Evolutionary conservation across 2,113 vertebrate species (phyloP).

Genomic region (Otolemur garnettii): DNA sequence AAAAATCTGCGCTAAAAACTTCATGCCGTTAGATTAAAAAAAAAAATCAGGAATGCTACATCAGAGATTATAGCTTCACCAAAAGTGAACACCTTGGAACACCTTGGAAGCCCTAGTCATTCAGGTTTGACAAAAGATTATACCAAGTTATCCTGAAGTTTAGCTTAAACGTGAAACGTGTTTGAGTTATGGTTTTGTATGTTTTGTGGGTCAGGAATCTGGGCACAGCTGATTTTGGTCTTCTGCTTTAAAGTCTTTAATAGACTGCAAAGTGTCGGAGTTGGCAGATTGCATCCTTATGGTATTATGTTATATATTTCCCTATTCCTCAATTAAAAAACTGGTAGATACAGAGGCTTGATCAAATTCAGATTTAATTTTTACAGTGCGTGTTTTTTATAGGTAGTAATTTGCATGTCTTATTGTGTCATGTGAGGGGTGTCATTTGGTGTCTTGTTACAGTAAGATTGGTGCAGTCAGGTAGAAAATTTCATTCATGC

Average conservation of each 20-base stretch:
- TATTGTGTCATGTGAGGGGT: neutral
- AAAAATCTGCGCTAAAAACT: neutral
- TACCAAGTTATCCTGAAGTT: neutral
- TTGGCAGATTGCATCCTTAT: neutral
- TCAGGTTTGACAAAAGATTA: conserved; percentile 6
- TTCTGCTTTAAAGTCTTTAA: neutral
- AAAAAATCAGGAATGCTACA: neutral
- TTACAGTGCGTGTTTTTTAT: neutral
- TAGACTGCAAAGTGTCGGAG: neutral
- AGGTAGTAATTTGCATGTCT: neutral
- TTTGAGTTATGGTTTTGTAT: too few relatives aligned
- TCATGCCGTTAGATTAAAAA: neutral
- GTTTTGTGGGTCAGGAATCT: neutral
- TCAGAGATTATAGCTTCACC: neutral
- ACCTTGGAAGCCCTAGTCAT: neutral
- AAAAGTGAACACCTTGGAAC: neutral
- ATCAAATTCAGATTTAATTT: neutral
- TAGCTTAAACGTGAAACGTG: neutral
- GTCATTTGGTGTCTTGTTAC: neutral
- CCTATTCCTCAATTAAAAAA: neutral
- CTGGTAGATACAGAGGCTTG: neutral
- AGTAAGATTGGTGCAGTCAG: neutral
- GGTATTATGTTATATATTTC: neutral
- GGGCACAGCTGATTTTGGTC: neutral
- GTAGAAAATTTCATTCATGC: neutral